Evolutionary conservation across 2,888 invertebrate species (phyloP).

Genomic region (Scelioninae gen. 1): DNA sequence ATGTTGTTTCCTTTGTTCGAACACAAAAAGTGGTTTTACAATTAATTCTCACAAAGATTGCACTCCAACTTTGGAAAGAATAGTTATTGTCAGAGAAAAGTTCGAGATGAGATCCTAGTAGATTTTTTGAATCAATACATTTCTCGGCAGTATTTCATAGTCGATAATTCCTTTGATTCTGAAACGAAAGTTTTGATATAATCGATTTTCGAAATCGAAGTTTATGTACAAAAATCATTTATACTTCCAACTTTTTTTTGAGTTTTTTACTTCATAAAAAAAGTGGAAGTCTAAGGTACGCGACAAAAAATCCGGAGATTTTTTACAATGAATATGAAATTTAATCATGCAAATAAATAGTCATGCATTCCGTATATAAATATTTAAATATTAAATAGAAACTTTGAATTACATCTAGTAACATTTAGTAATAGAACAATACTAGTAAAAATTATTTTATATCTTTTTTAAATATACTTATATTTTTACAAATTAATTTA

Average conservation of each 20-base stretch:
- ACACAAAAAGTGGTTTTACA: conserved; percentile 50
- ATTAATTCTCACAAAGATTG: conserved; percentile 53
- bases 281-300: conserved; percentile 9
- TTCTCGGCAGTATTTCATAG: conserved; percentile 24
- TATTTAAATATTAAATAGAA: conserved; percentile 28
- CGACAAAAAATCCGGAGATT: conserved; percentile 14
- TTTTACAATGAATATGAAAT: not conserved
- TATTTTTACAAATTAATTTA: no score
- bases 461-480: no score
- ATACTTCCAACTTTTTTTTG: no score
- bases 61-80: conserved; percentile 41
- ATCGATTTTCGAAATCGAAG: no score
- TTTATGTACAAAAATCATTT: no score
- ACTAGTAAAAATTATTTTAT: not conserved
- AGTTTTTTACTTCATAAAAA: no score
- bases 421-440: conserved; percentile 14
- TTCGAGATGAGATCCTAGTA: conserved; percentile 9
- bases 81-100: conserved; percentile 46
- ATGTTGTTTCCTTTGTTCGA: not conserved
- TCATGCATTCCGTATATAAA: conserved; percentile 22
- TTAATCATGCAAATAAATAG: conserved; percentile 24
- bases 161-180: no score
- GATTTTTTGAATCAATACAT: not conserved
- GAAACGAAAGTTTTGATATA: no score
- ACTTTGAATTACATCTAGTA: not conserved